Conservation (phyloP, 1,140 invertebrate genomes). For the Condylostylus longicornis region DNA sequence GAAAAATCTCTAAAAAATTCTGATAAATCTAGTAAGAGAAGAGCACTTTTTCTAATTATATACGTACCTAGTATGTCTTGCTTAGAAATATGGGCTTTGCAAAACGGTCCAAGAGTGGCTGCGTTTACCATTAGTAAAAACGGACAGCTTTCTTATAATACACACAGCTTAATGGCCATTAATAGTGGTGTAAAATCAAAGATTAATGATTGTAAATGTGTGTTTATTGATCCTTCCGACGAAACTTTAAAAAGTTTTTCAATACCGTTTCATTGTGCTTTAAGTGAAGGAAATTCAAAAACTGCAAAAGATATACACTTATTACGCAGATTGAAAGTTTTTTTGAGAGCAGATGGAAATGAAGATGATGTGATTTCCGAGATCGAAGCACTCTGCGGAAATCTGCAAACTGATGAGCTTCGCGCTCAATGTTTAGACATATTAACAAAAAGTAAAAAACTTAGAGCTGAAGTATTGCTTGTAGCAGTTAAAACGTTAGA, state of each 20-base stretch:
- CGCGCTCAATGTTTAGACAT: slow-evolving; percentile 55
- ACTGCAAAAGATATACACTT: slow-evolving; percentile 75
- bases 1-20: slow-evolving; percentile 26
- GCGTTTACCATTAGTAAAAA: slow-evolving; percentile 78
- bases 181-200: slow-evolving; percentile 29
- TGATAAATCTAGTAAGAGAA: slow-evolving; percentile 28
- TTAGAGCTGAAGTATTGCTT: slow-evolving; percentile 21
- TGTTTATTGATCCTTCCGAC: slow-evolving; percentile 71
- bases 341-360: slow-evolving; percentile 40
- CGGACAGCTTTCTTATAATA: slow-evolving; percentile 61
- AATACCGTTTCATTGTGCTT: slow-evolving; percentile 78
- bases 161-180: slow-evolving; percentile 60
- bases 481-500: slow-evolving; percentile 17
- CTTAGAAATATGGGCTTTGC: slow-evolving; percentile 74
- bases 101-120: slow-evolving; percentile 73
- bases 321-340: slow-evolving; percentile 58
- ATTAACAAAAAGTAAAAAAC: slow-evolving; percentile 39
- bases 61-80: slow-evolving; percentile 71
- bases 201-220: slow-evolving; percentile 38
- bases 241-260: slow-evolving; percentile 56
- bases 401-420: slow-evolving; percentile 60
- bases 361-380: slow-evolving; percentile 35
- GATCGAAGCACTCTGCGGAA: slow-evolving; percentile 39
- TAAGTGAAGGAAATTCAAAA: slow-evolving; percentile 75
- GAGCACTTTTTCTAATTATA: slow-evolving; percentile 66